phyloP scores from a whole-genome alignment of 2,797 vertebrate species.

The Orestias chungarensis region DNA sequence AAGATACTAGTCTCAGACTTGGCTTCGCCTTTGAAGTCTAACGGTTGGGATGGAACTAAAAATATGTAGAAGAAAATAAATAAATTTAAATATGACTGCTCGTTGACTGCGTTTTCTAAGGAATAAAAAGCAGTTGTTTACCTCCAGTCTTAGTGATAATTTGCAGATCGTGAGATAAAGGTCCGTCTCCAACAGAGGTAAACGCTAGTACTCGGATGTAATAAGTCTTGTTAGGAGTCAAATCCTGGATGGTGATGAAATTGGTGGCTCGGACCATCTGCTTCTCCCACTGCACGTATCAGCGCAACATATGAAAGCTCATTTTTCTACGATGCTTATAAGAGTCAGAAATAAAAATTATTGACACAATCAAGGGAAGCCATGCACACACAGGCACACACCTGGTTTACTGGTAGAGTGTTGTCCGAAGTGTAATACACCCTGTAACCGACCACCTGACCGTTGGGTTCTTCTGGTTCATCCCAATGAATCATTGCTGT shows the following conservation, averaged over 20 bases:
- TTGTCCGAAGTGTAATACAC: slow-evolving; percentile 97
- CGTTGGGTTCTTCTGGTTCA: slow-evolving; percentile 96
- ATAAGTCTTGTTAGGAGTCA: slow-evolving; percentile 96
- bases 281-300: slow-evolving; percentile 87
- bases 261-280: slow-evolving; percentile 94
- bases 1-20: slow-evolving; percentile 97
- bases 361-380: not conserved
- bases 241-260: slow-evolving; percentile 92
- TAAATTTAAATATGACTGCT: slow-evolving; percentile 2
- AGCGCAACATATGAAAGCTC: slow-evolving; percentile 14
- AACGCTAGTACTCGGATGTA: slow-evolving; percentile 96
- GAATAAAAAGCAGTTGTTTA: slow-evolving; percentile 49
- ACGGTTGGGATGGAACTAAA: slow-evolving; percentile 93
- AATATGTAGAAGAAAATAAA: slow-evolving; percentile 9
- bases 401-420: slow-evolving; percentile 88
- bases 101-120: not conserved
- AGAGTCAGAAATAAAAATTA: slow-evolving; percentile 6
- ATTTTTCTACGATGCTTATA: slow-evolving; percentile 7
- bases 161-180: slow-evolving; percentile 95
- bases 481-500: slow-evolving; percentile 99
- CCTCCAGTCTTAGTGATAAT: slow-evolving; percentile 99
- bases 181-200: slow-evolving; percentile 98
- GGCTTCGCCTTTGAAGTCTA: slow-evolving; percentile 95
- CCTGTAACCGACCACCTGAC: slow-evolving; percentile 96
- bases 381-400: slow-evolving; percentile 24